A percentile compares a stretch with the other conserved stretches of the same genome.
These are phyloP conservation scores for Schmidtea mediterranea DNA, from an alignment of 1,140 invertebrate genomes.

Conservation along the genomic window DNA sequence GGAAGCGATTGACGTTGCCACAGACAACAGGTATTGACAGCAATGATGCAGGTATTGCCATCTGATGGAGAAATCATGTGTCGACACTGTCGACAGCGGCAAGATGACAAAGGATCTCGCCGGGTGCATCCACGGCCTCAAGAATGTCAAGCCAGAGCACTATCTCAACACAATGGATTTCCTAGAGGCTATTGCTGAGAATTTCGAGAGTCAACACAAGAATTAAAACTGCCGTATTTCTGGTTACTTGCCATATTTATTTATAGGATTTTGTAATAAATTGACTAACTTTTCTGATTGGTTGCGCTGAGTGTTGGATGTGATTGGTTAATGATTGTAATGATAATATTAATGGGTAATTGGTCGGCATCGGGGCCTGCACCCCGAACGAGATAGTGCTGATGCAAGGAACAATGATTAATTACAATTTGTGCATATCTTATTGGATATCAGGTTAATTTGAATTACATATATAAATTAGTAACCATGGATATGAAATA, in stretches of 20 bases:
- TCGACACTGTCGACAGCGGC: slow-evolving; percentile 70
- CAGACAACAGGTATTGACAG: no score
- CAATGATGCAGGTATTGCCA: slow-evolving; percentile 14
- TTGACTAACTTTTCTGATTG: neutral
- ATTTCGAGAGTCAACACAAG: slow-evolving; percentile 8
- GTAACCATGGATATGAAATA: no score
- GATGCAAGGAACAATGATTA: no score
- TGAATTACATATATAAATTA: no score
- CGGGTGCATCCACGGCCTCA: slow-evolving; percentile 71
- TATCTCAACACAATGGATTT: slow-evolving; percentile 27
- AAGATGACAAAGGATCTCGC: slow-evolving; percentile 94
- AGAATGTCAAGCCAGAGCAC: slow-evolving; percentile 24
- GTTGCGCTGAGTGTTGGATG: neutral
- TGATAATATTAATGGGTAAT: no score
- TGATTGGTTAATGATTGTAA: no score
- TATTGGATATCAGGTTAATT: no score
- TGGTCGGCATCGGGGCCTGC: no score
- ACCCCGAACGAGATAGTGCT: no score
- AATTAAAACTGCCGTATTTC: neutral
- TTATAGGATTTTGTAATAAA: neutral
- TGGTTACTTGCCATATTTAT: neutral
- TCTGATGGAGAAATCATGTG: slow-evolving; percentile 46
- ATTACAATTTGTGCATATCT: no score
- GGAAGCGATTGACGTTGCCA: no score
- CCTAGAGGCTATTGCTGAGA: slow-evolving; percentile 19